Percentiles rank a stretch among this genome's conserved stretches.
Conservation (phyloP, 2,113 vertebrate genomes). For the Petrocephalus zakoni region DNA sequence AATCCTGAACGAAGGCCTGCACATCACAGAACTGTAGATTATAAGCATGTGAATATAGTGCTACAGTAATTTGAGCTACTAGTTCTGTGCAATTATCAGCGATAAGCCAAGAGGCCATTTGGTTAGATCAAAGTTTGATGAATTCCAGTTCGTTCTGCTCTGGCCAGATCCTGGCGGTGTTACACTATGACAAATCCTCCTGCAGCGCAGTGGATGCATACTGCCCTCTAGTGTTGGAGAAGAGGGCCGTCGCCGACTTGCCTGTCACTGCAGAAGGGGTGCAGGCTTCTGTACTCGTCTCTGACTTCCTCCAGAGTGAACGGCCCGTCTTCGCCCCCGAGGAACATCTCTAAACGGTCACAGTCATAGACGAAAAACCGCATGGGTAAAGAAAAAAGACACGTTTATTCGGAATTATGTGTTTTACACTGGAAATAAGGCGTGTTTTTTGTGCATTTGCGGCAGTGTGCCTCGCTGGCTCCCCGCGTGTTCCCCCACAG, state of each 20-base stretch:
- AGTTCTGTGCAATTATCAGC: background rate
- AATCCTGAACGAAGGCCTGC: background rate
- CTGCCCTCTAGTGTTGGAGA: constrained; percentile 31
- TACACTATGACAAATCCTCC: background rate
- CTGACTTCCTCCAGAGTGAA: constrained; percentile 36
- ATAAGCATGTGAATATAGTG: background rate
- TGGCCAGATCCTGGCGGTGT: background rate
- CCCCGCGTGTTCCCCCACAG: background rate
- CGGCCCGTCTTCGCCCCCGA: constrained; percentile 23
- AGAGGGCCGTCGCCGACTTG: background rate
- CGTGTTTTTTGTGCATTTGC: background rate
- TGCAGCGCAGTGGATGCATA: constrained; percentile 2
- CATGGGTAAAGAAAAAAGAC: background rate
- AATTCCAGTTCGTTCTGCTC: background rate
- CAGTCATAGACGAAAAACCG: background rate
- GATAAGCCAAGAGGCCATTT: background rate
- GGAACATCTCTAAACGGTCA: constrained; percentile 26
- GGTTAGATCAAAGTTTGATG: constrained; percentile 8
- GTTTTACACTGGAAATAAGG: background rate
- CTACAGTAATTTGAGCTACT: background rate
- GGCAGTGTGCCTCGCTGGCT: background rate
- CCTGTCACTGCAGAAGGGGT: constrained; percentile 23
- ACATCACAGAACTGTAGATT: background rate
- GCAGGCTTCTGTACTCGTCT: constrained; percentile 23
- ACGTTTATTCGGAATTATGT: background rate